Percentiles rank a stretch among this genome's conserved stretches.
These are phyloP conservation scores for Sesia bembeciformis DNA, from an alignment of 2,888 invertebrate genomes.

Conservation along the genomic window DNA sequence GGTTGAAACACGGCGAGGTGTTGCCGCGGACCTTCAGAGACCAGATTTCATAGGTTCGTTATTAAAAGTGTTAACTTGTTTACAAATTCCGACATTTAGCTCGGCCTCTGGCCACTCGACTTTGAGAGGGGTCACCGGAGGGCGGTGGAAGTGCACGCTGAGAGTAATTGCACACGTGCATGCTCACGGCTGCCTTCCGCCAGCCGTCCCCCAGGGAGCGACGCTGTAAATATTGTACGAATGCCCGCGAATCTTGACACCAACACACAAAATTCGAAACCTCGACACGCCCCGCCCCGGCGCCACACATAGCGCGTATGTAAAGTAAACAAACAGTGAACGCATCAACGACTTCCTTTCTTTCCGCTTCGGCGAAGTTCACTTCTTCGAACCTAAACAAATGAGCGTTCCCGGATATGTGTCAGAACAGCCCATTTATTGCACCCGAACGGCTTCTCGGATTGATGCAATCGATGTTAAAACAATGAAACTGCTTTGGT, in stretches of 20 bases:
- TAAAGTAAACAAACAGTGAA: conserved; percentile 33
- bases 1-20: conserved; percentile 26
- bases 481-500: conserved; percentile 7
- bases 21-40: conserved; percentile 15
- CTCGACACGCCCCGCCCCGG: conserved; percentile 11
- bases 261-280: neutral
- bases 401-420: conserved; percentile 8
- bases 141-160: neutral
- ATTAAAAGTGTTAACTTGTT: conserved; percentile 26
- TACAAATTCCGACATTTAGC: conserved; percentile 26
- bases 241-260: conserved; percentile 2
- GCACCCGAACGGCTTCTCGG: neutral
- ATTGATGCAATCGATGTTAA: conserved; percentile 13
- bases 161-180: conserved; percentile 17
- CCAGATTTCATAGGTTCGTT: conserved; percentile 21
- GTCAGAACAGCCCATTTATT: neutral
- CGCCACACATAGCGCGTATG: conserved; percentile 9
- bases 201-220: conserved; percentile 11
- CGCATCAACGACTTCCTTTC: conserved; percentile 38
- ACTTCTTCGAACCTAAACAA: conserved; percentile 39
- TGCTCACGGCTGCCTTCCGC: conserved; percentile 12
- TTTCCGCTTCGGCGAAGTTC: conserved; percentile 39
- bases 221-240: conserved; percentile 1
- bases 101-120: conserved; percentile 26
- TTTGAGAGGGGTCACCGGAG: conserved; percentile 23